Evolutionary conservation across 1,140 invertebrate genomes (phyloP).

Genomic region (Zaprionus africanus): DNA sequence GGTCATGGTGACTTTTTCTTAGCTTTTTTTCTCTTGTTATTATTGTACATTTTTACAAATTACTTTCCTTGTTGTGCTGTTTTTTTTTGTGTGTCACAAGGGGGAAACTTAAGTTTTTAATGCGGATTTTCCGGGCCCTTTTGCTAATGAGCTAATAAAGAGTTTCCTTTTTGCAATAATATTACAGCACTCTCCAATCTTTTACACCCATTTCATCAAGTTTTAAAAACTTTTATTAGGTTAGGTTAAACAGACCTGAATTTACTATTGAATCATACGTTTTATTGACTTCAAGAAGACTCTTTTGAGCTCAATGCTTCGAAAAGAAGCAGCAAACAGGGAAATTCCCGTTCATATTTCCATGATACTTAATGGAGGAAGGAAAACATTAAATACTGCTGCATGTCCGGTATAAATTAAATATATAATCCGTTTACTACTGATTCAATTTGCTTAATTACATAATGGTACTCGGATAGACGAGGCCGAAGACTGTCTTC

Average conservation of each 20-base stretch:
- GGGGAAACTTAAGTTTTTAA: constrained; percentile 76
- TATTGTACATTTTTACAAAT: constrained; percentile 48
- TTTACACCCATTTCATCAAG: no score
- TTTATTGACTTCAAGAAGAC: not conserved
- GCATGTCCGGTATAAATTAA: constrained; percentile 50
- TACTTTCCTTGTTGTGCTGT: constrained; percentile 70
- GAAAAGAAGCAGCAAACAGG: not conserved
- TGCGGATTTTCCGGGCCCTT: constrained; percentile 71
- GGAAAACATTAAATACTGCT: constrained; percentile 32
- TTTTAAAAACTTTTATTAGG: no score
- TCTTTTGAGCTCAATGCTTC: not conserved
- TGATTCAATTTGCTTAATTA: constrained; percentile 58
- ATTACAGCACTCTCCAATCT: not conserved
- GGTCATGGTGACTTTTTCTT: constrained; percentile 65
- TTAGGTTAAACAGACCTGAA: no score
- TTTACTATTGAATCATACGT: no score
- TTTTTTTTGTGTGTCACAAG: constrained; percentile 62
- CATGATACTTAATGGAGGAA: constrained; percentile 68
- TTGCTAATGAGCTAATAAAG: constrained; percentile 60
- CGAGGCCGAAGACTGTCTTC: constrained; percentile 22
- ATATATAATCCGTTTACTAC: constrained; percentile 58
- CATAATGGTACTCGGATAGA: constrained; percentile 17
- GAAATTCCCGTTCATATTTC: constrained; percentile 40
- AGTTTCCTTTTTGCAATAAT: not conserved
- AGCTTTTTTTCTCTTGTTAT: no score